Evolutionary conservation across 64 coral and sea anemone species (phyloP).

Genomic region (Pocillopora verrucosa): DNA sequence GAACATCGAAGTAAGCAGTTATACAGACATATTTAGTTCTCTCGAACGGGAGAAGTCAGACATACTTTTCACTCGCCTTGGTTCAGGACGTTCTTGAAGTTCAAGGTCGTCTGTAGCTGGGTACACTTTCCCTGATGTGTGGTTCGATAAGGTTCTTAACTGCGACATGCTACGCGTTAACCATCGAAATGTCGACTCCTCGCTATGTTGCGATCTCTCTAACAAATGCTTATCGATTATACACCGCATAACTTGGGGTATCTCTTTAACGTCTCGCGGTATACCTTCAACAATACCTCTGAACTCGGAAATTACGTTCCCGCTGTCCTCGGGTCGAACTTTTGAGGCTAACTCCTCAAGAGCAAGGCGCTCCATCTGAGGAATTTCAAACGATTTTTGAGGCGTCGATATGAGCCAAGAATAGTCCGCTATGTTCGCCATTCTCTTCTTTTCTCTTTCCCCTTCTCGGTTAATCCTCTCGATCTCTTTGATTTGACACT

Average conservation of each 20-base stretch:
- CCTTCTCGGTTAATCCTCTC: slow-evolving; percentile 49
- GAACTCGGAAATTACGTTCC: slow-evolving; percentile 74
- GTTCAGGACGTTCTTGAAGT: slow-evolving; percentile 29
- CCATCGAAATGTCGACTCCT: slow-evolving; percentile 62
- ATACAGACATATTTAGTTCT: slow-evolving; percentile 24
- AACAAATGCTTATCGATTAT: slow-evolving; percentile 72
- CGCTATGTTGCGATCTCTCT: slow-evolving; percentile 19
- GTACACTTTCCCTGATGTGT: slow-evolving; percentile 74
- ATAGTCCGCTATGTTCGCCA: slow-evolving; percentile 74
- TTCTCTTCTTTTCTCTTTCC: slow-evolving; percentile 66
- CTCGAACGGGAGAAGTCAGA: slow-evolving; percentile 75
- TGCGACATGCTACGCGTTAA: slow-evolving; percentile 63
- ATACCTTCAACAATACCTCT: slow-evolving; percentile 62
- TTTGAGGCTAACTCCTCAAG: slow-evolving; percentile 82
- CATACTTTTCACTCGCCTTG: slow-evolving; percentile 89
- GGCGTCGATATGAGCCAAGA: slow-evolving; percentile 75
- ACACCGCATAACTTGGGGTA: slow-evolving; percentile 69
- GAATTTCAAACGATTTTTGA: slow-evolving; percentile 53
- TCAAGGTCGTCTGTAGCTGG: slow-evolving; percentile 49
- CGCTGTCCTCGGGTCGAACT: slow-evolving; percentile 76
- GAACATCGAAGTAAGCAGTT: neutral
- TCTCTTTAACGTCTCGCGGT: slow-evolving; percentile 46
- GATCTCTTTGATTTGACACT: slow-evolving; percentile 65
- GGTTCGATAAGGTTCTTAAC: slow-evolving; percentile 71
- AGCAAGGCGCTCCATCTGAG: slow-evolving; percentile 66